A percentile compares a stretch with the other conserved stretches of the same genome.
phyloP scores from a whole-genome alignment of 2,888 invertebrate genomes.

The Oxystoma pomonae region DNA sequence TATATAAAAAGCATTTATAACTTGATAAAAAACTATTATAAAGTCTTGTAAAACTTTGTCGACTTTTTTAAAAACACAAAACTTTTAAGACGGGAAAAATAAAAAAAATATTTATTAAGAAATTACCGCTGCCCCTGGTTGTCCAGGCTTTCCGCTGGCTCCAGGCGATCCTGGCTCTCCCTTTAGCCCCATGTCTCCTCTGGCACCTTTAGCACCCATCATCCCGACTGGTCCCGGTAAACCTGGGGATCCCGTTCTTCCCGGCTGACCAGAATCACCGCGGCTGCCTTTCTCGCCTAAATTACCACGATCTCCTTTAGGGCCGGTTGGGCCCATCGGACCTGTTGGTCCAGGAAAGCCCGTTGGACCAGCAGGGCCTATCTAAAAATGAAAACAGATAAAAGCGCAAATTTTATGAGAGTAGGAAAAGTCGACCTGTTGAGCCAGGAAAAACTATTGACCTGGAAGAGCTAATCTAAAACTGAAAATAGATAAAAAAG shows the following conservation, averaged over 20 bases:
- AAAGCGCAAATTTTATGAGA: neutral
- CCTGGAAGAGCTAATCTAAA: too few relatives aligned
- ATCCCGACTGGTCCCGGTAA: slow-evolving; percentile 57
- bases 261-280: slow-evolving; percentile 59
- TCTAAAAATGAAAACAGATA: too few relatives aligned
- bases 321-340: slow-evolving; percentile 63
- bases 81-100: neutral
- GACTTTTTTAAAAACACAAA: neutral
- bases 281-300: slow-evolving; percentile 70
- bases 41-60: too few relatives aligned
- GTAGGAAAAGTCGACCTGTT: neutral
- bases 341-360: slow-evolving; percentile 69
- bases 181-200: slow-evolving; percentile 72
- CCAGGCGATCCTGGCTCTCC: slow-evolving; percentile 73
- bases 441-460: too few relatives aligned
- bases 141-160: slow-evolving; percentile 74
- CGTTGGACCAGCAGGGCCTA: slow-evolving; percentile 64
- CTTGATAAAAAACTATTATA: too few relatives aligned
- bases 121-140: slow-evolving; percentile 65
- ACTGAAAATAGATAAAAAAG: too few relatives aligned
- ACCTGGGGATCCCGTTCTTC: slow-evolving; percentile 62
- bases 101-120: neutral
- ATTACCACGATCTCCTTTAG: slow-evolving; percentile 71
- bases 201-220: slow-evolving; percentile 67
- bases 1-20: too few relatives aligned